Conservation (phyloP, 2,113 vertebrate genomes). For the Galemys pyrenaicus region DNA sequence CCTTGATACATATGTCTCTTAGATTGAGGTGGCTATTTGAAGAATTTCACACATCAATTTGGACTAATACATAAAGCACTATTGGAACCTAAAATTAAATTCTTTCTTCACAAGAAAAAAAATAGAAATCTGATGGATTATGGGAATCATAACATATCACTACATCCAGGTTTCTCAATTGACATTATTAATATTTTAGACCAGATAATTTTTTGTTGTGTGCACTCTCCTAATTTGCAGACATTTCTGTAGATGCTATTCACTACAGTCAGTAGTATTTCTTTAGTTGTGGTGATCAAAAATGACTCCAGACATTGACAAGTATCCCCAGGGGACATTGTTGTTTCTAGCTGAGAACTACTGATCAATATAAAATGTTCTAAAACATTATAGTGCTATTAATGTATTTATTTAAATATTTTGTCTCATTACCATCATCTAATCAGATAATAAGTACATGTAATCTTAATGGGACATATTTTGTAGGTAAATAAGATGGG, state of each 20-base stretch:
- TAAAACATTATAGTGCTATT: neutral
- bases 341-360: neutral
- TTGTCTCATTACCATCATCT: neutral
- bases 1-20: neutral
- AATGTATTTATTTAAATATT: neutral
- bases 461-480: neutral
- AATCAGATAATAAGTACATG: neutral
- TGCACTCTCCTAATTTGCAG: neutral
- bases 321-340: neutral
- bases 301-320: neutral
- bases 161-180: neutral
- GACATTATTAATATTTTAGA: neutral
- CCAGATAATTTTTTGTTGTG: neutral
- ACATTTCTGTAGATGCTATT: neutral
- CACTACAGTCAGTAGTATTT: neutral
- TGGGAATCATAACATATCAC: neutral
- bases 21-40: neutral
- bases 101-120: neutral
- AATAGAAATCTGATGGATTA: neutral
- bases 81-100: slow-evolving; percentile 12
- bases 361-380: neutral
- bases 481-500: neutral
- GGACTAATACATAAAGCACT: neutral
- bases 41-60: neutral
- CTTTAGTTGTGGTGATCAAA: neutral